Evolutionary conservation across 2,797 vertebrate species (phyloP), one percentile per base, ranked within the genome.

Genomic region (Galago senegalensis): DNA sequence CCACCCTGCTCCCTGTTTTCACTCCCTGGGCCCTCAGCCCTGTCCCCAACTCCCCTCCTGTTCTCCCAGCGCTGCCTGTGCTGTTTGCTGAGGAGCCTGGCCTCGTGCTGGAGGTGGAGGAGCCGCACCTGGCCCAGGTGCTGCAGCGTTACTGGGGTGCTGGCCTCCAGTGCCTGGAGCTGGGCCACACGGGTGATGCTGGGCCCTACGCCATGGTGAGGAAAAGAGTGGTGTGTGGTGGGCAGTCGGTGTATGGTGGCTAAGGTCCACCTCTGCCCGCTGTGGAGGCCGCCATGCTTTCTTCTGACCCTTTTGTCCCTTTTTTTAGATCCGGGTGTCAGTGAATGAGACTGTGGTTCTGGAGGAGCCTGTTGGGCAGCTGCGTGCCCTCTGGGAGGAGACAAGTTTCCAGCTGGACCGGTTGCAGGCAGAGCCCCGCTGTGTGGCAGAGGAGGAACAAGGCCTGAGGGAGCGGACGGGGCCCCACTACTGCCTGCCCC

Each of bases 21-120:
- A 46, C 49, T 16, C 37, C 31, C 49, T 69, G 6, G 12, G 56
- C 49, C 82, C 25, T 53, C 12, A 3, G 65, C 76, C 9, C 29
- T 3, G 0, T 12, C n/a, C 82, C 2, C 20, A 27, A 37, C 25
- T 16, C 73, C 6, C 17, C 8, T 53, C n/a, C 9, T 1, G 0
- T 43, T 93, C 49, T 72, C 87, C 37, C 86, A 99, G 99, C 94
- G 34, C 96, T 99, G 97, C 98, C 99, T 72, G 98, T 99, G 95
- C 97, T 99, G 92, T 99, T 99, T 88, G 99, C 99, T 0, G 99
- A 99, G 96, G 99, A 99, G 98, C 98, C 99, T 16, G 99, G 99
- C 40, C 95, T 99, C 98, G 98, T 99, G 56, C 96, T 99, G 91
- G 99, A 99, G 97, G 99, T 99, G 29, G 98, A 97, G 0, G 97